Conservation (phyloP, 2,888 invertebrate species). For the Balanococcus diminutus region DNA sequence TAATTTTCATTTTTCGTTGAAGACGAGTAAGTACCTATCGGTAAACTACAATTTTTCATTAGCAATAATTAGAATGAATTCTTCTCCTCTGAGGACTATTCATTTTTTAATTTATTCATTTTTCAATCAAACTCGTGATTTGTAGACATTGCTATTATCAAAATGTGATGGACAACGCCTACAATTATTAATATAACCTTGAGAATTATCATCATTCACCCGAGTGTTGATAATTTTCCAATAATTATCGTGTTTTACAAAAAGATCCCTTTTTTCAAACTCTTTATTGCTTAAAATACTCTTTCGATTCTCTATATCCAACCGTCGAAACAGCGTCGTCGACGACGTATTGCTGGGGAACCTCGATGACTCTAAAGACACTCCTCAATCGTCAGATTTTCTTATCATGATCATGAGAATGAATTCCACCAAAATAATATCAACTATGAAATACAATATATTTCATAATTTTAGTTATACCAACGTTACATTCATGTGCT, state of each 20-base stretch:
- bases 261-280: not conserved
- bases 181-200: slow-evolving; percentile 49
- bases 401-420: no score
- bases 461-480: no score
- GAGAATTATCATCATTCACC: slow-evolving; percentile 19
- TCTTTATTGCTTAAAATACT: not conserved
- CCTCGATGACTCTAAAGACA: no score
- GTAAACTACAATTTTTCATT: not conserved
- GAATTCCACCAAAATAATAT: no score
- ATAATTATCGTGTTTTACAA: not conserved
- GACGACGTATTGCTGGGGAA: no score
- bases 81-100: no score
- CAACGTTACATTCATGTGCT: no score
- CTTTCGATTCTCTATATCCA: no score
- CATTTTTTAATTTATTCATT: no score
- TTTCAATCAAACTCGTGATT: not conserved
- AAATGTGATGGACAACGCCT: slow-evolving; percentile 47
- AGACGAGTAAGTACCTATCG: slow-evolving; percentile 22
- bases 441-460: no score
- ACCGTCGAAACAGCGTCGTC: no score
- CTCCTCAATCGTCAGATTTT: no score
- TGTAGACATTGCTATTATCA: not conserved
- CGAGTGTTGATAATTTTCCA: not conserved
- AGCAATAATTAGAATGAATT: not conserved
- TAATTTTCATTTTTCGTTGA: not conserved